A percentile compares a stretch with the other conserved stretches of the same genome.
Evolutionary conservation across 92 coral and sea anemone genomes (phyloP).

Genomic region (Epizoanthus ramosus): DNA sequence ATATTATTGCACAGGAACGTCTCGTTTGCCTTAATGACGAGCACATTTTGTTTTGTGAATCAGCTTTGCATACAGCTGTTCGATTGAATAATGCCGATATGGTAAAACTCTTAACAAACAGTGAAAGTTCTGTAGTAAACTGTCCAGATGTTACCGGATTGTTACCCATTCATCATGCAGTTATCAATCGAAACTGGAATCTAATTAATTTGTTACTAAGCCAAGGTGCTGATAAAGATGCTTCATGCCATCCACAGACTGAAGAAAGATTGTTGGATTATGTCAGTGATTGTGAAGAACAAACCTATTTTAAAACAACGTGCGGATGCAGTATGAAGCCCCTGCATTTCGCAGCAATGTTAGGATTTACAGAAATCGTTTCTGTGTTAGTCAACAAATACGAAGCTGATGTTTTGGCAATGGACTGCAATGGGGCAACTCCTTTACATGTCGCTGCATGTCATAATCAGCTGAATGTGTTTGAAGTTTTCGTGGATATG

Average conservation of each 20-base stretch:
- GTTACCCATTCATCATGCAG: constrained; percentile 5
- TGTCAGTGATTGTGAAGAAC: neutral
- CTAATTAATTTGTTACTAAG: neutral
- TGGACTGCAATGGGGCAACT: constrained; percentile 28
- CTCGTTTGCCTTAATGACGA: too few relatives aligned
- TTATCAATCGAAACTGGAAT: neutral
- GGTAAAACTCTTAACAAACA: neutral
- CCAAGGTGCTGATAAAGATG: neutral
- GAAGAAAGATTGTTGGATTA: neutral
- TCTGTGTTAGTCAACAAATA: neutral
- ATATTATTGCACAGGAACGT: neutral
- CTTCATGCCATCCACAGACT: neutral
- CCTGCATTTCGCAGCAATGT: neutral
- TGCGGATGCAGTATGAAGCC: constrained; percentile 8
- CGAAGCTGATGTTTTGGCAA: neutral
- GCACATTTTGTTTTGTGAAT: neutral
- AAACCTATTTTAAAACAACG: neutral
- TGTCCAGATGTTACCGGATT: neutral
- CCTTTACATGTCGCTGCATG: constrained; percentile 54
- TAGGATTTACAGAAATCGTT: neutral
- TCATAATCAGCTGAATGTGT: neutral
- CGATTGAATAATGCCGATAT: neutral
- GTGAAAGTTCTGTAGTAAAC: neutral
- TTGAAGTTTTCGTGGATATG: neutral
- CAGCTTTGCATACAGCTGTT: neutral